Conservation (phyloP, 2,797 vertebrate genomes). For the Decapterus maruadsi region DNA sequence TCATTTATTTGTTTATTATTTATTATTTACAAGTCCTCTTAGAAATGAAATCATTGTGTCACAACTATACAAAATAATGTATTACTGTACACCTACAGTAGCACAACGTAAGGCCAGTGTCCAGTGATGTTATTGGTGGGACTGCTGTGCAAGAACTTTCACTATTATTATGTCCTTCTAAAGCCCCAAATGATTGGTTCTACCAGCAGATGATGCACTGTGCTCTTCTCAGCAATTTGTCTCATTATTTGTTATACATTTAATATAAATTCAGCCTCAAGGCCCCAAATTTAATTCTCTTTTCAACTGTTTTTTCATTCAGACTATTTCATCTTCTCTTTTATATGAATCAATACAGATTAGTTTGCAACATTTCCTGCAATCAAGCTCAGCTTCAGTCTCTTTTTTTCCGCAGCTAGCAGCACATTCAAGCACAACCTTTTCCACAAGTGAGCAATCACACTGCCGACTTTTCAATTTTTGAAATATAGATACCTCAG, state of each 20-base stretch:
- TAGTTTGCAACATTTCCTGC: not conserved
- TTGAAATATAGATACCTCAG: not conserved
- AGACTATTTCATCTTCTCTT: not conserved
- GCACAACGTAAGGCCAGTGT: too few species aligned
- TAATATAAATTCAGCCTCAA: too few species aligned
- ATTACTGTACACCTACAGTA: too few species aligned
- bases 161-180: too few species aligned
- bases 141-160: too few species aligned
- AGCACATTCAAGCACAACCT: not conserved
- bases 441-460: not conserved
- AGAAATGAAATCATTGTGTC: not conserved
- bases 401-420: not conserved
- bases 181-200: not conserved
- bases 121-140: not conserved
- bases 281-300: not conserved
- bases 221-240: too few species aligned
- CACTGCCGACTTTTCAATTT: too few species aligned
- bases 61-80: too few species aligned
- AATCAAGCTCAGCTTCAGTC: not conserved
- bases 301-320: not conserved
- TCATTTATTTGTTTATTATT: not conserved
- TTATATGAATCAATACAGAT: not conserved
- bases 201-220: too few species aligned
- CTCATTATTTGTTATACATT: too few species aligned
- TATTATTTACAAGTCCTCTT: too few species aligned